Evolutionary conservation across 2,888 invertebrate species (phyloP).

Genomic region (Drosophila putrida): DNA sequence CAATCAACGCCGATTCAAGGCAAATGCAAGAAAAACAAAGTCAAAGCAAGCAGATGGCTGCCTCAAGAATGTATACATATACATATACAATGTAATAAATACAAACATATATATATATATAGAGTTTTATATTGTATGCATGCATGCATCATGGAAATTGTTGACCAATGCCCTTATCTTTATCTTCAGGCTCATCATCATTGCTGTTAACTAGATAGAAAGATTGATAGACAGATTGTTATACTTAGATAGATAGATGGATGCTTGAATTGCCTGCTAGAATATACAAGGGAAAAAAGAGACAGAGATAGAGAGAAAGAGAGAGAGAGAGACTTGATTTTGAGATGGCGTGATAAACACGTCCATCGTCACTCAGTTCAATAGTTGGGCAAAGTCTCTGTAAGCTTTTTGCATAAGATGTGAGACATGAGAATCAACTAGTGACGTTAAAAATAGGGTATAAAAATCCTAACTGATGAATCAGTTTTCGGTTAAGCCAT

Average conservation of each 20-base stretch:
- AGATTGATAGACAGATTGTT: constrained; percentile 68
- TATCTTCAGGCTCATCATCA: constrained; percentile 21
- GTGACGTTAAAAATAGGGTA: too few species aligned
- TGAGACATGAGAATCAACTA: neutral
- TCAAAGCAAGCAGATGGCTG: constrained; percentile 3
- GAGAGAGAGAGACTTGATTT: neutral
- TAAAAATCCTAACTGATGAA: too few species aligned
- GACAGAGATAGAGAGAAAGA: neutral
- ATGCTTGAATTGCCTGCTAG: neutral
- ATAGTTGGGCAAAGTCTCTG: constrained; percentile 7
- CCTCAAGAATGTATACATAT: constrained; percentile 29
- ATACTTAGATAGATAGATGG: constrained; percentile 42
- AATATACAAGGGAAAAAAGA: neutral
- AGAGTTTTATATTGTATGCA: constrained; percentile 16
- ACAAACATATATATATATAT: neutral
- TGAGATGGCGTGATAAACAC: constrained; percentile 52
- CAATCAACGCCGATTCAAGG: constrained; percentile 61
- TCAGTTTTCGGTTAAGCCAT: too few species aligned
- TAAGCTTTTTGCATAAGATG: constrained; percentile 12
- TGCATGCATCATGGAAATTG: constrained; percentile 43
- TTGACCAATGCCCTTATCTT: constrained; percentile 45
- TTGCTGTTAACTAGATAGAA: constrained; percentile 53
- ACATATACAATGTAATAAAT: constrained; percentile 8
- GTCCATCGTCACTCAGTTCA: constrained; percentile 23
- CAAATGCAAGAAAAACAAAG: constrained; percentile 15